Evolutionary conservation across 2,888 invertebrate genomes (phyloP).

Genomic region (Apamea monoglypha): DNA sequence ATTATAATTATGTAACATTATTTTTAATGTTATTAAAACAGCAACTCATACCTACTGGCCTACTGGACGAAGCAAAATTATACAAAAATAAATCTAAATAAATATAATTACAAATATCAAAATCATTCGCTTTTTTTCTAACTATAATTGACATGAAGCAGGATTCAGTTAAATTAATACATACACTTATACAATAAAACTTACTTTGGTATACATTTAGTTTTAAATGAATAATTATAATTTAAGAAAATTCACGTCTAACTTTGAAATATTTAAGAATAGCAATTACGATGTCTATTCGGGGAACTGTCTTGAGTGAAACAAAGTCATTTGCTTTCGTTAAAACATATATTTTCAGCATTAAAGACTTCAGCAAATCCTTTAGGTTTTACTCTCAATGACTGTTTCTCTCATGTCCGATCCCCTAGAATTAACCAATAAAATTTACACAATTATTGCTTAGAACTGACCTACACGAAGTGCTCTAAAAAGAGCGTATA

Average conservation of each 20-base stretch:
- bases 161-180: conserved; percentile 78
- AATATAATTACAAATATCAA: conserved; percentile 79
- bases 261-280: conserved; percentile 54
- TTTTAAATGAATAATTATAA: conserved; percentile 56
- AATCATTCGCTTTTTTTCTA: conserved; percentile 79
- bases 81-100: conserved; percentile 70
- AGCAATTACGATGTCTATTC: conserved; percentile 44
- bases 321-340: background rate
- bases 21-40: conserved; percentile 66
- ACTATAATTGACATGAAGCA: conserved; percentile 89
- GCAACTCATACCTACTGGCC: conserved; percentile 71
- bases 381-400: background rate
- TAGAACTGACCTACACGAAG: conserved; percentile 55
- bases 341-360: background rate
- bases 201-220: conserved; percentile 79
- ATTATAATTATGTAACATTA: conserved; percentile 71
- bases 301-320: conserved; percentile 18
- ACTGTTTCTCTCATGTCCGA: conserved; percentile 36
- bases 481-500: conserved; percentile 50
- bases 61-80: conserved; percentile 67
- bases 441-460: conserved; percentile 65
- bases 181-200: conserved; percentile 65
- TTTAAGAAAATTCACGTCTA: conserved; percentile 67
- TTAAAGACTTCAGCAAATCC: background rate
- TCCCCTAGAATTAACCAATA: conserved; percentile 15